These are phyloP conservation scores for Gallinago jamesoni DNA, from an alignment of 2,113 vertebrate species.

Conservation along the genomic window DNA sequence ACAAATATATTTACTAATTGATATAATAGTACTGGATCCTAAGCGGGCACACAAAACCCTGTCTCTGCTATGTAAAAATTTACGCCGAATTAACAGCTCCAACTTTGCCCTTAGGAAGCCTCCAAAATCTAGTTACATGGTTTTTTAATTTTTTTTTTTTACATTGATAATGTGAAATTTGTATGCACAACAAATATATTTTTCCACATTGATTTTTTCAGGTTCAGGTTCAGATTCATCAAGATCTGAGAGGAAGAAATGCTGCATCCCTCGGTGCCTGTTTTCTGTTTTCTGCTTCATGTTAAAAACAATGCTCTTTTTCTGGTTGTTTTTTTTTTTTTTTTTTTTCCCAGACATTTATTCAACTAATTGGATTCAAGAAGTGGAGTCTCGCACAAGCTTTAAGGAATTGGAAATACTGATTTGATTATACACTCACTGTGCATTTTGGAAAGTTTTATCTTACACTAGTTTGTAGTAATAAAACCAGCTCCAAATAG, in stretches of 20 bases:
- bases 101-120: not conserved
- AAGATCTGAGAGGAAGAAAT: not conserved
- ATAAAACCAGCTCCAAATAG: not conserved
- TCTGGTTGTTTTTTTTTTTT: too few relatives aligned
- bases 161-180: not conserved
- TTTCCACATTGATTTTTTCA: not conserved
- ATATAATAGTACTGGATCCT: not conserved
- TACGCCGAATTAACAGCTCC: not conserved
- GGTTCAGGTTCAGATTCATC: not conserved
- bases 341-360: not conserved
- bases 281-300: not conserved
- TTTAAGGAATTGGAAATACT: not conserved
- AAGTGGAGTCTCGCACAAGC: not conserved
- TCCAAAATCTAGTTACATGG: not conserved
- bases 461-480: accelerated
- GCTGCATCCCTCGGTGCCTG: not conserved
- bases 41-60: not conserved
- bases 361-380: not conserved
- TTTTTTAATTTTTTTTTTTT: not conserved
- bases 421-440: not conserved
- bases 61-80: not conserved
- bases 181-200: not conserved
- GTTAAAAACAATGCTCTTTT: not conserved
- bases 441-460: not conserved
- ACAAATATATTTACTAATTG: not conserved